Percentiles rank a stretch among this genome's conserved stretches.
Evolutionary conservation across 1,140 invertebrate species (phyloP).

Genomic region (Zaprionus ghesquierei): DNA sequence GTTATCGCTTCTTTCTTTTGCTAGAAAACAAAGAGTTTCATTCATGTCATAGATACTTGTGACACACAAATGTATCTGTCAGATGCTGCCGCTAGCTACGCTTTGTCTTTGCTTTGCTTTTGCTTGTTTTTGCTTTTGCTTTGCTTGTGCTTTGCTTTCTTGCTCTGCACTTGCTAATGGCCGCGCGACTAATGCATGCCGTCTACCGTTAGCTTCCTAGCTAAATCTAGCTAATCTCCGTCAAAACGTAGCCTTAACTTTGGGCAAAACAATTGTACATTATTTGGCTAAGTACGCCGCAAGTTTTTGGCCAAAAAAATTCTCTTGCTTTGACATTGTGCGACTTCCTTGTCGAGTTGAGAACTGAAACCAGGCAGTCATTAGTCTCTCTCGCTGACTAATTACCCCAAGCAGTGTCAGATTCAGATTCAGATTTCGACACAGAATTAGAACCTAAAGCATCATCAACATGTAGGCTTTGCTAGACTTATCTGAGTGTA

Average conservation of each 20-base stretch:
- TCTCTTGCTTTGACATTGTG: conserved; percentile 40
- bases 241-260: background rate
- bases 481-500: conserved; percentile 29
- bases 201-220: conserved; percentile 3
- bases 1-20: conserved; percentile 7
- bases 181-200: background rate
- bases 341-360: conserved; percentile 31
- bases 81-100: conserved; percentile 9
- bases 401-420: conserved; percentile 69
- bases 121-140: no score
- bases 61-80: conserved; percentile 58
- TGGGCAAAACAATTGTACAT: background rate
- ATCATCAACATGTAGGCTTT: conserved; percentile 49
- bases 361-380: conserved; percentile 48
- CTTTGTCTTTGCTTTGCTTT: background rate
- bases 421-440: background rate
- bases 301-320: background rate
- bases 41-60: conserved; percentile 75
- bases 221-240: background rate
- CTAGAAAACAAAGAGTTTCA: conserved; percentile 60
- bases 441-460: conserved; percentile 32
- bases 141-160: background rate
- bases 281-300: background rate
- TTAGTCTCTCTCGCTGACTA: conserved; percentile 67
- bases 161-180: conserved; percentile 7